Evolutionary conservation across 2,797 vertebrate species (phyloP), one percentile per base, ranked within the genome.

Genomic region (Acropternis orthonyx): DNA sequence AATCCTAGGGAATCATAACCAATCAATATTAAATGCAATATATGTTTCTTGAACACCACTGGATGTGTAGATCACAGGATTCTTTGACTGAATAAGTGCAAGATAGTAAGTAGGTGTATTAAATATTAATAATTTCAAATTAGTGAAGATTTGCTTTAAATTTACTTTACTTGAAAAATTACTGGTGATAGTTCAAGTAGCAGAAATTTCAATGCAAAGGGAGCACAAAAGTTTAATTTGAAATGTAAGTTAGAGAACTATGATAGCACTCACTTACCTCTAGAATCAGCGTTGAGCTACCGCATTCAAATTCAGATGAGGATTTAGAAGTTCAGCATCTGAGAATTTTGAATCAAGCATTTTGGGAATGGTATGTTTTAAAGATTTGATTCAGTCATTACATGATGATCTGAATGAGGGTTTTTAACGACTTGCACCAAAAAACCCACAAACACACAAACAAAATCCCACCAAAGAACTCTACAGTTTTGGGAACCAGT

Each of bases 261-360:
- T 15, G 12, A 30, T 4, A 73, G 23, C 7, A 67, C 26, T 48
- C 27, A 51, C 28, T 71, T 78, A 69, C 26, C 44, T 79, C 44
- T 49, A 73, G 21, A 85, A 46, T 24, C 1, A 2, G 21, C 88
- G 52, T 13, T 94, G 59, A 93, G 48, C 39, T 58, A 56, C 52
- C 0, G 0, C 0, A 0, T 79, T 41, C 36, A 80, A 51, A 72
- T 37, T 58, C 39, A 92, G 20, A n/a, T 36, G 12, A 69, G 22
- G 18, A 72, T 55, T 84, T 79, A 0, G 14, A 87, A 58, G 48
- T 46, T 18, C n/a, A 85, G 16, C 19, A 73, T 30, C 26, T 44
- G 24, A 49, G n/a, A 72, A 51, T 62, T 93, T 49, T 55, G 26
- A 86, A 79, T 27, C 18, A 77, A 93, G 11, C 21, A 55, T 44